phyloP scores from a whole-genome alignment of 2,113 vertebrate species.

The Polypterus bichir region DNA sequence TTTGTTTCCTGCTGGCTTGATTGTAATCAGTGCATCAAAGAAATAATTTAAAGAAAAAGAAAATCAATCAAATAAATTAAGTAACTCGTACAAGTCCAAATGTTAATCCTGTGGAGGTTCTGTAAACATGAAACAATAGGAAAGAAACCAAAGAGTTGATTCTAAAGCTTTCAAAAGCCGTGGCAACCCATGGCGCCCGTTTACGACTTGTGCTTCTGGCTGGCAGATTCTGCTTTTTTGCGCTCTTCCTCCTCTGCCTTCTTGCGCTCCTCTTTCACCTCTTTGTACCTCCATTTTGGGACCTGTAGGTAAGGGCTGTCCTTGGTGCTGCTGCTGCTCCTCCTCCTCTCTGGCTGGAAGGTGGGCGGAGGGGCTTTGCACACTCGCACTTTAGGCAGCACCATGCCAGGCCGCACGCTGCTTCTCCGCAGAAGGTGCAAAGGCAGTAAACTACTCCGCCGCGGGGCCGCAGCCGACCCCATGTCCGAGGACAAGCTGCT shows the following conservation, averaged over 20 bases:
- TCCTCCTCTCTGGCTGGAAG: conserved; percentile 59
- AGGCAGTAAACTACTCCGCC: conserved; percentile 68
- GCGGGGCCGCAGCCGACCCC: conserved; percentile 20
- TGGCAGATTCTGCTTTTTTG: conserved; percentile 46
- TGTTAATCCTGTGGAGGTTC: too few relatives aligned
- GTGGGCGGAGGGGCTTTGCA: conserved; percentile 67
- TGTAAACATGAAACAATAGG: too few relatives aligned
- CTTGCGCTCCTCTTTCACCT: conserved; percentile 74
- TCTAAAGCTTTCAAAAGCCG: too few relatives aligned
- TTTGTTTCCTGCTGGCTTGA: too few relatives aligned
- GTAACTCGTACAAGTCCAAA: too few relatives aligned
- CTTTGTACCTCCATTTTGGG: conserved; percentile 93
- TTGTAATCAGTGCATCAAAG: too few relatives aligned
- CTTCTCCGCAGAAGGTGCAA: conserved; percentile 63
- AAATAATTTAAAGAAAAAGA: too few relatives aligned
- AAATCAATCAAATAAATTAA: too few relatives aligned
- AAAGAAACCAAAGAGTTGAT: too few relatives aligned
- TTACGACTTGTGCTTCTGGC: conserved; percentile 34
- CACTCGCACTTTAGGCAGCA: conserved; percentile 74
- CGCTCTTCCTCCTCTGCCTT: conserved; percentile 74
- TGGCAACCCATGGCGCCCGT: too few relatives aligned
- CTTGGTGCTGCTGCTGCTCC: conserved; percentile 50
- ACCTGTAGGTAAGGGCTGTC: conserved; percentile 69
- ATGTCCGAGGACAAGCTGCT: conserved; percentile 13
- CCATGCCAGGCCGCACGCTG: conserved; percentile 72